A percentile compares a stretch with the other conserved stretches of the same genome.
Conservation (phyloP, 2,888 invertebrate genomes). For the Thelaira solivaga region DNA sequence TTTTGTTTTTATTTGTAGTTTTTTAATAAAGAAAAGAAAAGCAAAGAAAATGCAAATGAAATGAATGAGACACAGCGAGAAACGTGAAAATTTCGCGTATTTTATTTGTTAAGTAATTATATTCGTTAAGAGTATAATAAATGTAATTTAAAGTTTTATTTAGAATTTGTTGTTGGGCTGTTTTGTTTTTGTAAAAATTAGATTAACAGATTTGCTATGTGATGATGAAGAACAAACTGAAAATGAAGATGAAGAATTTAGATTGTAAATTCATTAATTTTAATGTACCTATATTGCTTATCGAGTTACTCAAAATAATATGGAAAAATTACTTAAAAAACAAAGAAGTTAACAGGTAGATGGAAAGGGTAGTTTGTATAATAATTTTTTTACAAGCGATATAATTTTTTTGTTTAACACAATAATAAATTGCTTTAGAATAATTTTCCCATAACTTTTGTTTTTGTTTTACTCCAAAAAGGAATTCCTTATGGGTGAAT, state of each 20-base stretch:
- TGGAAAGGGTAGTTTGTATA: too few species aligned
- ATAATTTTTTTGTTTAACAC: neutral
- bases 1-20: too few species aligned
- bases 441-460: neutral
- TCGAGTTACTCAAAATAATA: too few species aligned
- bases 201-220: neutral
- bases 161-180: neutral
- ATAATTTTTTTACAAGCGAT: too few species aligned
- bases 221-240: neutral
- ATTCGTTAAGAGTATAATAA: constrained; percentile 37
- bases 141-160: constrained; percentile 42
- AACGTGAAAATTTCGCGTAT: constrained; percentile 6
- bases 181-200: neutral
- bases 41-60: too few species aligned
- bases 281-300: too few species aligned
- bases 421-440: neutral
- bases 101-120: constrained; percentile 47
- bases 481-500: too few species aligned
- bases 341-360: too few species aligned
- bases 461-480: too few species aligned
- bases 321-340: too few species aligned
- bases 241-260: neutral
- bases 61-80: neutral
- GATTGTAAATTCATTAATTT: constrained; percentile 12
- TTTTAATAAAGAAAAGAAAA: too few species aligned